Conservation (phyloP, 2,797 vertebrate species). For the Erpetoichthys calabaricus region DNA sequence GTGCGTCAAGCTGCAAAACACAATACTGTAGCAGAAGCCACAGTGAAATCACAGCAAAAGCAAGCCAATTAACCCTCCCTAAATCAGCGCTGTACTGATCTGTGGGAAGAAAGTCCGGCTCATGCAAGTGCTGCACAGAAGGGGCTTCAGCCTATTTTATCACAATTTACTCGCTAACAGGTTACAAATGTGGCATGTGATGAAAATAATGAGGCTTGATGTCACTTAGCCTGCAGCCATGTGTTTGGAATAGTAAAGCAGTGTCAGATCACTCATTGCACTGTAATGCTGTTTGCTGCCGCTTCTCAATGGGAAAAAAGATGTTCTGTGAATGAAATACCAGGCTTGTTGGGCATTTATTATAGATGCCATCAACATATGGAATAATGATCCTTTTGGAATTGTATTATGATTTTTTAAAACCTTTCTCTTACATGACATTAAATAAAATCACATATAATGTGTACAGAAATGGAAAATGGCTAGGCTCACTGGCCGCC, state of each 20-base stretch:
- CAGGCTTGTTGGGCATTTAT: conserved; percentile 50
- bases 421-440: too few species aligned
- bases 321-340: conserved; percentile 42
- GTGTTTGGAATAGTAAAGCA: conserved; percentile 67
- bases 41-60: conserved; percentile 9
- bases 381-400: too few species aligned
- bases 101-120: conserved; percentile 39
- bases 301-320: conserved; percentile 42
- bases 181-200: conserved; percentile 90
- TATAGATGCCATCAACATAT: conserved; percentile 41
- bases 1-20: conserved; percentile 8
- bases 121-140: conserved; percentile 39
- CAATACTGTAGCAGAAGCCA: conserved; percentile 5
- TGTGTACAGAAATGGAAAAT: too few species aligned
- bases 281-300: conserved; percentile 26
- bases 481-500: too few species aligned
- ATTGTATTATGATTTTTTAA: too few species aligned
- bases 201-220: conserved; percentile 90
- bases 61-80: conserved; percentile 17
- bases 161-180: conserved; percentile 81
- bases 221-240: conserved; percentile 66
- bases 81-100: conserved; percentile 16
- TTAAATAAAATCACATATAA: too few species aligned
- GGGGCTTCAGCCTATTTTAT: conserved; percentile 67
- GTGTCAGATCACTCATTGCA: conserved; percentile 36